Conservation (phyloP, 2,113 vertebrate genomes). For the Osmerus mordax region DNA sequence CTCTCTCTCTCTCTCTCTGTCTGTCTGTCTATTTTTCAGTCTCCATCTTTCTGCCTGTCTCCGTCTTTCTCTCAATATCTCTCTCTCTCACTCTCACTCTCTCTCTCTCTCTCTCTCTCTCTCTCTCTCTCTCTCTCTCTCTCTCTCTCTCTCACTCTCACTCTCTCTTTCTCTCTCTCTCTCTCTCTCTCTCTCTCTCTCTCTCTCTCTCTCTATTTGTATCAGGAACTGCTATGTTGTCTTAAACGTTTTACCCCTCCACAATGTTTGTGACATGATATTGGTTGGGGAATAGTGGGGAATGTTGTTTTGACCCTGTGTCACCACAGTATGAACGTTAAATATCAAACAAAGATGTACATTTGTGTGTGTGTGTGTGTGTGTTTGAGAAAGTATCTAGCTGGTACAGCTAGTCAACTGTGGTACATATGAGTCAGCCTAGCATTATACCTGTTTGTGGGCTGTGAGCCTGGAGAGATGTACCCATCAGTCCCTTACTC, state of each 20-base stretch:
- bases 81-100: neutral
- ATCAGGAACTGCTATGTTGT: neutral
- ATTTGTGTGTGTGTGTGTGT: no score
- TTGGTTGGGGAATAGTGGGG: neutral
- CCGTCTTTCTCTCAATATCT: neutral
- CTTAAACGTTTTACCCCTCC: neutral
- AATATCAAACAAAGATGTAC: no score
- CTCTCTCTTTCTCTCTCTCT: neutral
- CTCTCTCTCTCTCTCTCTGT: neutral
- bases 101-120: neutral
- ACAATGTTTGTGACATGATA: neutral
- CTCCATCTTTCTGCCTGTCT: neutral
- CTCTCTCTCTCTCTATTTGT: neutral
- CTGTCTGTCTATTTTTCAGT: neutral
- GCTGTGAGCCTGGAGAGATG: slow-evolving; percentile 10
- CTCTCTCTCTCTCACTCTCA: neutral
- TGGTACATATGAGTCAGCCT: no score
- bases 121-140: neutral
- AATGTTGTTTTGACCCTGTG: no score
- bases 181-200: neutral
- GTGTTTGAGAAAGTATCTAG: no score
- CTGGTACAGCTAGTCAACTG: no score
- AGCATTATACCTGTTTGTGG: no score
- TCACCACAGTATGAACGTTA: no score
- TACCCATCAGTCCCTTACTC: slow-evolving; percentile 38